Percentiles rank a stretch among this genome's conserved stretches.
These are phyloP conservation scores for Mesorhabditis belari DNA, from an alignment of 2,888 invertebrate species.

Conservation along the genomic window DNA sequence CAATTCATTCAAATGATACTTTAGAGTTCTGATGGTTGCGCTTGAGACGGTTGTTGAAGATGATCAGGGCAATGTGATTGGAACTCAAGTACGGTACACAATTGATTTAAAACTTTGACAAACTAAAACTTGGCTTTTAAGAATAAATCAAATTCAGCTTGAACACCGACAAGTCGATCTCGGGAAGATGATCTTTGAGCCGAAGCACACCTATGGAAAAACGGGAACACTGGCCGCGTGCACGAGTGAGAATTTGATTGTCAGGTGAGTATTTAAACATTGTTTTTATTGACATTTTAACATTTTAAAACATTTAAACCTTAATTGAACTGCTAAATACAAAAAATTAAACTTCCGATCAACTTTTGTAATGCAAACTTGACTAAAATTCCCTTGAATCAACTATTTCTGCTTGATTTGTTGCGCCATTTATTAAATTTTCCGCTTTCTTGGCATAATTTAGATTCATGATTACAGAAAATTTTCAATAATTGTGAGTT, in stretches of 20 bases:
- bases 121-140: not conserved
- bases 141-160: not conserved
- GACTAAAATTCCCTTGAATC: too few species aligned
- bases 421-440: too few species aligned
- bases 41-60: not conserved
- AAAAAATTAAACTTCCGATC: too few species aligned
- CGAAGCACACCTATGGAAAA: not conserved
- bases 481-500: too few species aligned
- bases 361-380: too few species aligned
- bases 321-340: too few species aligned
- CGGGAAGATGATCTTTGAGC: not conserved
- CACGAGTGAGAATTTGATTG: not conserved
- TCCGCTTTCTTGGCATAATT: too few species aligned
- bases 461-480: too few species aligned
- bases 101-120: not conserved
- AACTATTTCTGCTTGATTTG: too few species aligned
- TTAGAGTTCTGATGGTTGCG: not conserved
- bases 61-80: not conserved
- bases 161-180: not conserved
- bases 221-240: not conserved
- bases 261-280: too few species aligned
- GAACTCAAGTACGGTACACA: not conserved
- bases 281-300: too few species aligned
- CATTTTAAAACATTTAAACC: not conserved
- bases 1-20: too few species aligned